Conservation (phyloP, 2,888 invertebrate genomes). For the Lumbricus terrestris region DNA sequence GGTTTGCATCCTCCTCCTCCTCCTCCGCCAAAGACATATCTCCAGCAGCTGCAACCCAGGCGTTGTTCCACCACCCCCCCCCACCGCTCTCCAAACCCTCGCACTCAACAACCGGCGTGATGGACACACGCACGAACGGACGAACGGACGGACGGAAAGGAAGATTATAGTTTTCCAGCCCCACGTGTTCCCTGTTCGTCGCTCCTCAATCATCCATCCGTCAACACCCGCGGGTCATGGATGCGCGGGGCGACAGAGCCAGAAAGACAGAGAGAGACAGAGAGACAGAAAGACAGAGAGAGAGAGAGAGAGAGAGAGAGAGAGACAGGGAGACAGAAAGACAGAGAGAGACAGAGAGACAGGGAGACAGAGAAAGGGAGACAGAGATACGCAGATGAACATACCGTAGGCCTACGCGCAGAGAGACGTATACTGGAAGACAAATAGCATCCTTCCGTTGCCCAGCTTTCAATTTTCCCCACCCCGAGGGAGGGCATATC, state of each 20-base stretch:
- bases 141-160: too few species aligned
- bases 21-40: neutral
- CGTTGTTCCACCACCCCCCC: neutral
- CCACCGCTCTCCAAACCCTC: neutral
- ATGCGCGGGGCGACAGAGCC: neutral
- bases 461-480: neutral
- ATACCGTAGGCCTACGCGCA: too few species aligned
- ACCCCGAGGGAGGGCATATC: neutral
- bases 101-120: neutral
- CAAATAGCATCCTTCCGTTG: neutral
- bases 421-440: neutral
- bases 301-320: neutral
- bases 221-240: neutral
- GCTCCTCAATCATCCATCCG: neutral
- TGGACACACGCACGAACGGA: too few species aligned
- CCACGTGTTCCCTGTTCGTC: neutral
- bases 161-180: too few species aligned
- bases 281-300: too few species aligned
- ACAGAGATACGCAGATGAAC: neutral
- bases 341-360: too few species aligned
- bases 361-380: neutral
- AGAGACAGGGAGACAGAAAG: neutral
- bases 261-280: neutral
- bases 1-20: neutral
- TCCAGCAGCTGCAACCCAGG: slow-evolving; percentile 3